Evolutionary conservation across 2,888 invertebrate species (phyloP).

Genomic region (Psylliodes chrysocephalus): DNA sequence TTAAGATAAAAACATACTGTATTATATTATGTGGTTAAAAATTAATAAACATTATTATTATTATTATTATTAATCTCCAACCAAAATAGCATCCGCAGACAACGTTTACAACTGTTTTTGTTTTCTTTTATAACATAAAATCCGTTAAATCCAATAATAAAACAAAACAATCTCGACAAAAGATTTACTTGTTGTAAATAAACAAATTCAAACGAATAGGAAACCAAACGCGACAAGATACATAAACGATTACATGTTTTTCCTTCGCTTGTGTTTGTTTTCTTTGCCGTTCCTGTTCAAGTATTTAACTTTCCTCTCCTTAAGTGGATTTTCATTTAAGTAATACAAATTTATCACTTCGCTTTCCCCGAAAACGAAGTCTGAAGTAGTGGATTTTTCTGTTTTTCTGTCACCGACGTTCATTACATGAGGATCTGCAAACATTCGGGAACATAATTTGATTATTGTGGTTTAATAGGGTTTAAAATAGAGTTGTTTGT

Average conservation of each 20-base stretch:
- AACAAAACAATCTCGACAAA: neutral
- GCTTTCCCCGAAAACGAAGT: constrained; percentile 31
- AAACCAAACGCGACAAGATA: no score
- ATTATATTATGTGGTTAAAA: no score
- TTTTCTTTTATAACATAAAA: no score
- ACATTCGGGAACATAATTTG: neutral
- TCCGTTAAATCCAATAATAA: no score
- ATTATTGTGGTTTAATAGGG: no score
- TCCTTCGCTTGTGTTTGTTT: constrained; percentile 26
- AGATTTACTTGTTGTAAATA: neutral
- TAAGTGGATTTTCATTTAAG: constrained; percentile 34
- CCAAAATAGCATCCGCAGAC: no score
- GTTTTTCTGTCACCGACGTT: constrained; percentile 27
- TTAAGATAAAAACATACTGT: no score
- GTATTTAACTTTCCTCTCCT: constrained; percentile 33
- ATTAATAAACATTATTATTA: no score
- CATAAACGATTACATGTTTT: constrained; percentile 6
- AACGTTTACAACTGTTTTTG: no score
- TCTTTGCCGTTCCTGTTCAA: constrained; percentile 30
- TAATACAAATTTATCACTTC: constrained; percentile 39
- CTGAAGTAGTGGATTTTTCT: constrained; percentile 30
- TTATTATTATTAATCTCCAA: no score
- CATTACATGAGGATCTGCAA: constrained; percentile 40
- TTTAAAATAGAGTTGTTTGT: no score
- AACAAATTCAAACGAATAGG: no score